Conservation (phyloP, 2,113 vertebrate species). For the Sclerurus mexicanus region DNA sequence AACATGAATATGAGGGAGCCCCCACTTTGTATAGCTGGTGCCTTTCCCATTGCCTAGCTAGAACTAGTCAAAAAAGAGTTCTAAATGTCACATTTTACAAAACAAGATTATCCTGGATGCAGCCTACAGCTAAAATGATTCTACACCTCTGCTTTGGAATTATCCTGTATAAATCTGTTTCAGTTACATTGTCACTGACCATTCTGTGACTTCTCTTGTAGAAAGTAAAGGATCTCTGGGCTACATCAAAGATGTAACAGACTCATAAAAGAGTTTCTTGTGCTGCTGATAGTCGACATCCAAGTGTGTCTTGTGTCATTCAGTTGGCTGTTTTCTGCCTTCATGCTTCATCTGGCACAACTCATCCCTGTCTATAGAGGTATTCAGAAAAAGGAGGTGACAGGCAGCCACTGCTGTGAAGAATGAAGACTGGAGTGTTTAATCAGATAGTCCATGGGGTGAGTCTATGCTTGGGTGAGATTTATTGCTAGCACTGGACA, state of each 20-base stretch:
- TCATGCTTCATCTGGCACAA: constrained; percentile 62
- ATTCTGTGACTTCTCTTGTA: neutral
- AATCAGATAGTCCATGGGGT: constrained; percentile 43
- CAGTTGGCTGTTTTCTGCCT: constrained; percentile 51
- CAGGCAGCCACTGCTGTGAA: constrained; percentile 37
- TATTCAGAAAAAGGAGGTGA: constrained; percentile 39
- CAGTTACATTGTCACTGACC: neutral
- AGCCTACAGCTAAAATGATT: neutral
- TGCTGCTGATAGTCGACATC: constrained; percentile 29
- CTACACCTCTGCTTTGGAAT: neutral
- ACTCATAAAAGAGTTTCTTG: constrained; percentile 42
- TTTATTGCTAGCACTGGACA: constrained; percentile 13
- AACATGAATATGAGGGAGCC: neutral
- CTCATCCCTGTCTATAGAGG: constrained; percentile 40
- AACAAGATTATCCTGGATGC: neutral
- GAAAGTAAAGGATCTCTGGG: constrained; percentile 1
- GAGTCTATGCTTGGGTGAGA: neutral
- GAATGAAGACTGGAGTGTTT: constrained; percentile 39
- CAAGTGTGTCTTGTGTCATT: constrained; percentile 48
- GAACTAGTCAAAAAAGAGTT: neutral
- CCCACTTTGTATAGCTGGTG: neutral
- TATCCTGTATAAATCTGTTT: neutral
- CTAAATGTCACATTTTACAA: neutral
- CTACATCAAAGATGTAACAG: constrained; percentile 26
- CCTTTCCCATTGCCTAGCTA: neutral